Evolutionary conservation across 35 echinoderm and acorn worm genomes (phyloP).

Genomic region (Amphiura filiformis): DNA sequence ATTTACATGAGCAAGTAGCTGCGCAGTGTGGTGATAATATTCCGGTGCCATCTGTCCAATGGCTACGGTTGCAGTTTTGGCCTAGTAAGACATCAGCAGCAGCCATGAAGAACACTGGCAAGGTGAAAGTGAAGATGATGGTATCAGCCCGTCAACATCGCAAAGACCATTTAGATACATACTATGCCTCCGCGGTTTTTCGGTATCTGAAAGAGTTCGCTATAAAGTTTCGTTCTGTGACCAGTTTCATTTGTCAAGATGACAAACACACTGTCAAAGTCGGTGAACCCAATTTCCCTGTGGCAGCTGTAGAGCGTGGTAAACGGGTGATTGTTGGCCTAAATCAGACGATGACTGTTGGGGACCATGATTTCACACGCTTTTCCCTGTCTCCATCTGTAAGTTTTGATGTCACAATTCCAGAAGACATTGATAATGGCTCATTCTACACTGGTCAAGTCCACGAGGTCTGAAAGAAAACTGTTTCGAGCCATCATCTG

Average conservation of each 20-base stretch:
- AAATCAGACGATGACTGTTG: conserved; percentile 14
- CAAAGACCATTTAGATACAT: background rate
- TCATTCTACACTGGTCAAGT: conserved; percentile 29
- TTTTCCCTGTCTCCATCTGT: conserved; percentile 40
- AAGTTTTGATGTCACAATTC: conserved; percentile 18
- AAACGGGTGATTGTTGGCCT: conserved; percentile 38
- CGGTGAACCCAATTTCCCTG: background rate
- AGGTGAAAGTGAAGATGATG: background rate
- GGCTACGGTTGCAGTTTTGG: too few relatives aligned
- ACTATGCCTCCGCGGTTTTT: background rate
- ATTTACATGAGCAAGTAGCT: too few relatives aligned
- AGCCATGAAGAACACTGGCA: background rate
- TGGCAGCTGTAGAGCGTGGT: background rate
- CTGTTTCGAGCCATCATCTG: conserved; percentile 51
- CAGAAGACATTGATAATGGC: conserved; percentile 10
- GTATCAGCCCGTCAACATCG: background rate
- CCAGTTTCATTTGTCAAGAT: background rate
- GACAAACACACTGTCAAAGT: background rate
- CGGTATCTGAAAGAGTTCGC: background rate
- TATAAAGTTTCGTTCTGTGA: background rate
- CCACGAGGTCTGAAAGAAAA: conserved; percentile 32
- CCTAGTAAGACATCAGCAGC: background rate
- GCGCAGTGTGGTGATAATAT: too few relatives aligned
- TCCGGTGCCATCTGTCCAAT: background rate
- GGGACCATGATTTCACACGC: conserved; percentile 52